Conservation (phyloP, 1,140 invertebrate genomes). For the Nebria ingens region DNA sequence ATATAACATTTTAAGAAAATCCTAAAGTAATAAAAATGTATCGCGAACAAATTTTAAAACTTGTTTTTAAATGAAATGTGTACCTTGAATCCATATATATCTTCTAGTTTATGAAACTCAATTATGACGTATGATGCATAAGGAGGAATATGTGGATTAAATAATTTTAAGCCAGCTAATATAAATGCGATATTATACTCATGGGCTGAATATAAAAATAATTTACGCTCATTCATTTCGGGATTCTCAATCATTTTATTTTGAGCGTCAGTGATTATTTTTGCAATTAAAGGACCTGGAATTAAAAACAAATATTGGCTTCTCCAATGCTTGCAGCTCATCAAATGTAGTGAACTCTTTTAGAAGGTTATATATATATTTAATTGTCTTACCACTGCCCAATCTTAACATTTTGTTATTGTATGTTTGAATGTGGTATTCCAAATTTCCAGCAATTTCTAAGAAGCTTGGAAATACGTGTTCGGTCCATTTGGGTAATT, state of each 20-base stretch:
- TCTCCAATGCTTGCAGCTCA: too few relatives aligned
- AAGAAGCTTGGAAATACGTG: constrained; percentile 3
- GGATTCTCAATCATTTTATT: constrained; percentile 30
- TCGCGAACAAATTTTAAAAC: too few relatives aligned
- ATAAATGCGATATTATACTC: constrained; percentile 56
- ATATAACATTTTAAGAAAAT: not conserved
- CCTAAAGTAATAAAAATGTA: not conserved
- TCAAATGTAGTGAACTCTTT: too few relatives aligned
- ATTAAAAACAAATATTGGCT: too few relatives aligned
- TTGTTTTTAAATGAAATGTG: too few relatives aligned
- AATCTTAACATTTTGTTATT: not conserved
- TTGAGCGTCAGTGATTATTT: constrained; percentile 33
- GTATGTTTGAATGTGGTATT: not conserved
- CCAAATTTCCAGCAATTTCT: not conserved
- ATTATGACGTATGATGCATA: constrained; percentile 38
- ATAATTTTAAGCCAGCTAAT: constrained; percentile 48
- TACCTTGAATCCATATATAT: constrained; percentile 12
- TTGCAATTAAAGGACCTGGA: not conserved
- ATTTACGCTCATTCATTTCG: constrained; percentile 32
- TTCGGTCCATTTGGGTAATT: not conserved
- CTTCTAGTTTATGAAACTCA: constrained; percentile 19
- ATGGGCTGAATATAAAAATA: constrained; percentile 51
- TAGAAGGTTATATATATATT: too few relatives aligned
- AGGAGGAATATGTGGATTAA: constrained; percentile 42
- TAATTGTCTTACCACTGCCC: not conserved